These are phyloP conservation scores for Hemicordylus capensis DNA, from an alignment of 2,113 vertebrate genomes.

Conservation along the genomic window DNA sequence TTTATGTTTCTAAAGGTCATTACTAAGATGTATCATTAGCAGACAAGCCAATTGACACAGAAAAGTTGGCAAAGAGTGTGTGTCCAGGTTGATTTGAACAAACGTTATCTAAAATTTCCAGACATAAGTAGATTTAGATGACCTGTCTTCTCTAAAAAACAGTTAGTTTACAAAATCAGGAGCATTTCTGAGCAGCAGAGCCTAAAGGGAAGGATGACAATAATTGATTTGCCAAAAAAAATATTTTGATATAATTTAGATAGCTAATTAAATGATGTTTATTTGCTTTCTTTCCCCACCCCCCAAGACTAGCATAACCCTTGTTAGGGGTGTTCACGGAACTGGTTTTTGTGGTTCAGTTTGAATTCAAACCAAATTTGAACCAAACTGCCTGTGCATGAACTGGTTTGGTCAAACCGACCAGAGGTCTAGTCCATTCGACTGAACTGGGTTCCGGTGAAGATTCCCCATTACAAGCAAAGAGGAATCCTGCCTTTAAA, in stretches of 20 bases:
- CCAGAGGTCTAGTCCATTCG: too few species aligned
- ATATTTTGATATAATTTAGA: slow-evolving; percentile 8
- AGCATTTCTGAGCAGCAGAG: neutral
- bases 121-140: neutral
- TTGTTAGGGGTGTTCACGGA: too few species aligned
- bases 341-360: too few species aligned
- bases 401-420: too few species aligned
- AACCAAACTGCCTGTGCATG: too few species aligned
- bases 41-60: neutral
- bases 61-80: accelerated
- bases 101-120: neutral
- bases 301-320: too few species aligned
- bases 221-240: slow-evolving; percentile 33
- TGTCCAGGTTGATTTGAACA: neutral
- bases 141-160: neutral
- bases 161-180: slow-evolving; percentile 22
- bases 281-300: too few species aligned
- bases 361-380: too few species aligned
- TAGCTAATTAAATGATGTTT: too few species aligned
- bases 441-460: too few species aligned
- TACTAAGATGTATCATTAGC: neutral
- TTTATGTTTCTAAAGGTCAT: neutral
- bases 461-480: too few species aligned
- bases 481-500: too few species aligned
- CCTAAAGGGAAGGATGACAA: neutral